Evolutionary conservation across 2,797 vertebrate species (phyloP), one percentile per base, ranked within the genome.

Genomic region (Arnoldichthys spilopterus): DNA sequence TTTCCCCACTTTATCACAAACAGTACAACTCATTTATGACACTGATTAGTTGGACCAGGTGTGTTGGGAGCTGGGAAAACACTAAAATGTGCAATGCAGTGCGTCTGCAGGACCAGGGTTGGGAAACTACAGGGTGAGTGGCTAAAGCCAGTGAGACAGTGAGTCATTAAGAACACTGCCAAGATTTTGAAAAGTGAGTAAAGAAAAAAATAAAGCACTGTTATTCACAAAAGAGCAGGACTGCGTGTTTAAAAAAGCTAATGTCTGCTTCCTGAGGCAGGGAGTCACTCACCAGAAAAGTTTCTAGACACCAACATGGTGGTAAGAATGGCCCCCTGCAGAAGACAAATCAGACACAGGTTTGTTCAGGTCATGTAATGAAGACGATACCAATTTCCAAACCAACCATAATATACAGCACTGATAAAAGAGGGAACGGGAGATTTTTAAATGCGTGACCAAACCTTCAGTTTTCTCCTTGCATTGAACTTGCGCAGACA

Each of bases 401-500:
- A 37, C 34, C 34, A 37, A 8, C 34, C 8, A 8, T 3, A 37
- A 37, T 15, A 64, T 24, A 28, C n/a, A 61, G 22, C 9, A 62
- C 64, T 16, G 12, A 59, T 26, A 26, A 2, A 51, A 37, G 8
- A 4, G 51, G 18, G 5, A 6, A n/a, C 7, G 5, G 20, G 22
- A 1, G 5, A 12, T 64, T 12, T 37, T 43, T 24, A 12, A 53
- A 0, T 49, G 3, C 3, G 34, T 8, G n/a, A 11, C 8, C 88
- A 88, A 77, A 98, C 98, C 92, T 99, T 99, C 80, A 99, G 95
- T 92, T 99, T 99, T 85, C 98, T 96, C 84, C 98, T 95, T 87
- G 98, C 98, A 8, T 99, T 99, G 92, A 99, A 99, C 90, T 99
- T 99, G 82, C 97, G 95, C 88, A 99, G 94, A 89, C 98, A 99